These are phyloP conservation scores for Drosophila leonis DNA, from an alignment of 2,888 invertebrate species.

Conservation along the genomic window DNA sequence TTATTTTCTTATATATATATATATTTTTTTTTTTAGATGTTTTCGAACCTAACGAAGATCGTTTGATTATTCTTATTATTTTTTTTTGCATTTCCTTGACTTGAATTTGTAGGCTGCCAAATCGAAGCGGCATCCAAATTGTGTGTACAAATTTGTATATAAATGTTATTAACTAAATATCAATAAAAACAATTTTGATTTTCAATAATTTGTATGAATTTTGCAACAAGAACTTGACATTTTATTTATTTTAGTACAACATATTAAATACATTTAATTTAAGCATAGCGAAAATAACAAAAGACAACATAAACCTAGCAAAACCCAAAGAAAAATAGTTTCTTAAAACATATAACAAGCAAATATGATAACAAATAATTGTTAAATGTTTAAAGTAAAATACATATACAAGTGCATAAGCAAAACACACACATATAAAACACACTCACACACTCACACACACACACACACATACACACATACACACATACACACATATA, in stretches of 20 bases:
- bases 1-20: background rate
- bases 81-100: slow-evolving; percentile 26
- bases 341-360: slow-evolving; percentile 33
- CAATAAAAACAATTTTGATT: slow-evolving; percentile 26
- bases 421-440: slow-evolving; percentile 45
- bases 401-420: slow-evolving; percentile 37
- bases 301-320: slow-evolving; percentile 34
- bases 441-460: slow-evolving; percentile 35
- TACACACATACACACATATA: slow-evolving; percentile 48
- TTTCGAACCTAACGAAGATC: slow-evolving; percentile 44
- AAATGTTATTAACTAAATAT: slow-evolving; percentile 51
- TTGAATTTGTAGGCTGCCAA: slow-evolving; percentile 31
- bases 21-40: background rate
- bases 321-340: slow-evolving; percentile 19
- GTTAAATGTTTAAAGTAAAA: slow-evolving; percentile 66
- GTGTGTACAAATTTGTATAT: slow-evolving; percentile 74
- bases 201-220: slow-evolving; percentile 35
- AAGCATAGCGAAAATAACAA: slow-evolving; percentile 36
- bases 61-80: slow-evolving; percentile 15
- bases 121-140: slow-evolving; percentile 51
- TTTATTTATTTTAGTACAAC: slow-evolving; percentile 39
- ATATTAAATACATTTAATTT: slow-evolving; percentile 38
- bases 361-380: slow-evolving; percentile 55
- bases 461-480: slow-evolving; percentile 42
- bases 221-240: slow-evolving; percentile 23